Percentiles rank a stretch among this genome's conserved stretches.
phyloP scores from a whole-genome alignment of 2,888 invertebrate species.

The Mythimna loreyi region DNA sequence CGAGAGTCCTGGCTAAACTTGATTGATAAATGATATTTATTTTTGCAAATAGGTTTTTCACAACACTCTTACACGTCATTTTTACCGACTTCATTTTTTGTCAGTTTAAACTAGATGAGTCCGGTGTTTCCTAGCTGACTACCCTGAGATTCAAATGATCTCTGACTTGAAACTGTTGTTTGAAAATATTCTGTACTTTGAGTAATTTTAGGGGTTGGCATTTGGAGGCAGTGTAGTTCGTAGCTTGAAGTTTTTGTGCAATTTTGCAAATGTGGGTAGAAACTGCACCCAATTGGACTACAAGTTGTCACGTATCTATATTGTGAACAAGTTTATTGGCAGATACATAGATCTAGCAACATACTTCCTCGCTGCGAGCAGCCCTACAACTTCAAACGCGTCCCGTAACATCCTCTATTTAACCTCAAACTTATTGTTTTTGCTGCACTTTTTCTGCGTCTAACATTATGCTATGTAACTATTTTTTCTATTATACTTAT shows the following conservation, averaged over 20 bases:
- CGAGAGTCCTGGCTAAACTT: constrained; percentile 72
- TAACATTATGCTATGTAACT: constrained; percentile 90
- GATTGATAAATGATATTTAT: too few species aligned
- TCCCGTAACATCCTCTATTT: constrained; percentile 81
- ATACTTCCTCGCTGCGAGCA: constrained; percentile 24
- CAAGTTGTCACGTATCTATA: too few species aligned
- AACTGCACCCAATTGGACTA: not conserved
- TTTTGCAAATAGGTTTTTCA: too few species aligned
- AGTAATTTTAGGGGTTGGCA: not conserved
- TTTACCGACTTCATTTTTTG: too few species aligned
- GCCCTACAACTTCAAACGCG: constrained; percentile 68
- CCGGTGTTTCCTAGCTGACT: too few species aligned
- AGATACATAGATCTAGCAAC: not conserved
- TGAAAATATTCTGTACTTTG: too few species aligned
- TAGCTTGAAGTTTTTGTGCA: not conserved
- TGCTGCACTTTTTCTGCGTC: constrained; percentile 83
- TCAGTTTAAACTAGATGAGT: too few species aligned
- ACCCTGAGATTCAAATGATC: too few species aligned
- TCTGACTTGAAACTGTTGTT: not conserved
- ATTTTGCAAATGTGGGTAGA: not conserved
- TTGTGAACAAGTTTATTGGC: too few species aligned
- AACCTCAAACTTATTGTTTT: constrained; percentile 84
- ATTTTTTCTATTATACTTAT: constrained; percentile 85
- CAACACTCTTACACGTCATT: too few species aligned
- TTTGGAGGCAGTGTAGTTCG: too few species aligned